Conservation (phyloP, 2,113 vertebrate species). For the Balaeniceps rex region DNA sequence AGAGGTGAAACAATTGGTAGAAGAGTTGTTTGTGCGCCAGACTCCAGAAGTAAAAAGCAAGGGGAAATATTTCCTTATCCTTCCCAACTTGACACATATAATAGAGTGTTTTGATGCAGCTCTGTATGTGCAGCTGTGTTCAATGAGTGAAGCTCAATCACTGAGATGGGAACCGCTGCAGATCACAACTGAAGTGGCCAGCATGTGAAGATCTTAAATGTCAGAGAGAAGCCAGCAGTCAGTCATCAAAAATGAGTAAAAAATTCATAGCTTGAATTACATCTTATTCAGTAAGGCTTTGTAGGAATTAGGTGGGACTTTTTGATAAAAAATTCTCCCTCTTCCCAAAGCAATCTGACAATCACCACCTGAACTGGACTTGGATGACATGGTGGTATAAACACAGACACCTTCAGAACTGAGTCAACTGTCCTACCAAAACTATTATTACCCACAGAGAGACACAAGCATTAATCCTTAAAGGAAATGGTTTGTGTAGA, state of each 20-base stretch:
- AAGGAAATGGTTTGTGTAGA: neutral
- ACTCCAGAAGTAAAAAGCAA: neutral
- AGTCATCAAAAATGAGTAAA: neutral
- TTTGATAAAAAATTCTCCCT: neutral
- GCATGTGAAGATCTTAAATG: neutral
- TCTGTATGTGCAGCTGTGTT: neutral
- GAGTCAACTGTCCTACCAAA: neutral
- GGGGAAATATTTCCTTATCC: neutral
- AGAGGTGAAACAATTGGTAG: neutral
- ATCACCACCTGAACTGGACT: neutral
- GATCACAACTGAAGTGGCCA: neutral
- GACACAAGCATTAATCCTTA: neutral
- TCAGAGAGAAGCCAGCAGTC: neutral
- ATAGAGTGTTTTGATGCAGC: neutral
- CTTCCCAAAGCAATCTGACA: neutral
- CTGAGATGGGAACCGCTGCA: neutral
- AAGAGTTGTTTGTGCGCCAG: neutral
- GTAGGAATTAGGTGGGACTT: neutral
- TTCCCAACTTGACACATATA: neutral
- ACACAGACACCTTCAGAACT: neutral
- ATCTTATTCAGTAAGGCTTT: neutral
- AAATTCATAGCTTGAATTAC: neutral
- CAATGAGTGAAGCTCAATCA: neutral
- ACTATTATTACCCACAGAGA: neutral
- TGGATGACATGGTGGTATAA: neutral